Base-by-base conservation (phyloP, 1,140 invertebrate genomes). In the Apis dorsata region DNA sequence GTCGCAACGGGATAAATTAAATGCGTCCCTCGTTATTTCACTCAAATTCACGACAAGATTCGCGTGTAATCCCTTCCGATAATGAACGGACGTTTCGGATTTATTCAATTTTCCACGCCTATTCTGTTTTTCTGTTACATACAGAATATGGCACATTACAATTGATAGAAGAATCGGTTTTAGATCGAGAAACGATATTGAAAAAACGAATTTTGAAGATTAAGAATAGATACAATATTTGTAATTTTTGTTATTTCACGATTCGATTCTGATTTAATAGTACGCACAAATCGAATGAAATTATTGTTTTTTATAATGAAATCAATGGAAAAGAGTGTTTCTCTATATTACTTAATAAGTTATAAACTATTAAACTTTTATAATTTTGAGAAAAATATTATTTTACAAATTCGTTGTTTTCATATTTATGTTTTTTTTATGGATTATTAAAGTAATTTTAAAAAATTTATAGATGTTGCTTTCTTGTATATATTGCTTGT, bases 41-140 rank as follows among this genome's bases (percentile, higher is more conserved):
- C 28, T 73, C 71, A 59, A 73, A 73, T 59, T 73, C 71, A 55
- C 71, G 51, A 73, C 71, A 73, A 73, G 71, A 73, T 73, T 73
- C 28, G 55, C 55, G 55, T 59, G 71, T 73, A 73, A 73, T 73
- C 49, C 71, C 8, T 17, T 13, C 57, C 34, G 28, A 73, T 59
- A 28, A 28, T 57, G 24, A 17, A 73, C 28, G 53, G 8, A 73
- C 55, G 69, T 24, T 44, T 24, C 69, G 51, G 28, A 73, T 34
- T 73, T 21, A 34, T 59, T 73, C 28, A 28, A 59, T 59, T 73
- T 72, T 72, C 51, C 70, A 28, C 49, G 51, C 28, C 19, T 19
- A 15, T 59, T 21, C 21, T n/a, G 19, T 53, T 70, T 53, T 13
- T 24, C 44, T 9, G 49, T 70, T 34, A 10, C 9, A 62, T 12